Conservation (phyloP, 2,888 invertebrate species). For the Drosophila yooni region DNA sequence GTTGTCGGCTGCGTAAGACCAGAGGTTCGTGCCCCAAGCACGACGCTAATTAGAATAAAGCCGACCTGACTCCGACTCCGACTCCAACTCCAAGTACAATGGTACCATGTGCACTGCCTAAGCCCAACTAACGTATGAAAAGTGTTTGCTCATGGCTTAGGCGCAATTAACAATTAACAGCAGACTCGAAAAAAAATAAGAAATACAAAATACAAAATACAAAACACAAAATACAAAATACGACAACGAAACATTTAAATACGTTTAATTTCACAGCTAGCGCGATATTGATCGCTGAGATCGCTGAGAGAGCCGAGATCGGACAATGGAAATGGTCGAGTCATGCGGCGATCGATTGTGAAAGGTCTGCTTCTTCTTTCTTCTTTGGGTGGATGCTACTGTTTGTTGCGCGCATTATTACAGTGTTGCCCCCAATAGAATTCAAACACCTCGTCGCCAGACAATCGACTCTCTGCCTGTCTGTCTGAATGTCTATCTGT, state of each 20-base stretch:
- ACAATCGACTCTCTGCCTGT: constrained; percentile 23
- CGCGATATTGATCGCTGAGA: constrained; percentile 59
- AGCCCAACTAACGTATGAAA: constrained; percentile 19
- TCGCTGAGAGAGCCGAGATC: constrained; percentile 21
- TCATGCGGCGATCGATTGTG: constrained; percentile 60
- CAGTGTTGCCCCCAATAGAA: constrained; percentile 70
- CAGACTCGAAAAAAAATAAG: constrained; percentile 7
- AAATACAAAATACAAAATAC: not conserved
- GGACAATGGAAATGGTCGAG: constrained; percentile 51
- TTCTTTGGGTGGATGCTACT: constrained; percentile 13
- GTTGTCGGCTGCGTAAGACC: constrained; percentile 57
- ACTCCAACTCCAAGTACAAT: not conserved
- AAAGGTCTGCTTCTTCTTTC: constrained; percentile 33
- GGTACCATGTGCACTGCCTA: constrained; percentile 10
- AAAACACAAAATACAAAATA: not conserved
- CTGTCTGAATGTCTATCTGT: not conserved
- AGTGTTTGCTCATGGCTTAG: constrained; percentile 75
- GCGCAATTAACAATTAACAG: constrained; percentile 57
- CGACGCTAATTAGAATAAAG: constrained; percentile 82
- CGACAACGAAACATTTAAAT: constrained; percentile 59
- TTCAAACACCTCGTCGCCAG: constrained; percentile 71
- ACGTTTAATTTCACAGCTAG: constrained; percentile 61
- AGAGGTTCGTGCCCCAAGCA: constrained; percentile 55
- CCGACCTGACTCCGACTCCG: constrained; percentile 26
- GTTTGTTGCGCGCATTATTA: constrained; percentile 40